Evolutionary conservation across 2,888 invertebrate genomes (phyloP).

Genomic region (Helleia helle): DNA sequence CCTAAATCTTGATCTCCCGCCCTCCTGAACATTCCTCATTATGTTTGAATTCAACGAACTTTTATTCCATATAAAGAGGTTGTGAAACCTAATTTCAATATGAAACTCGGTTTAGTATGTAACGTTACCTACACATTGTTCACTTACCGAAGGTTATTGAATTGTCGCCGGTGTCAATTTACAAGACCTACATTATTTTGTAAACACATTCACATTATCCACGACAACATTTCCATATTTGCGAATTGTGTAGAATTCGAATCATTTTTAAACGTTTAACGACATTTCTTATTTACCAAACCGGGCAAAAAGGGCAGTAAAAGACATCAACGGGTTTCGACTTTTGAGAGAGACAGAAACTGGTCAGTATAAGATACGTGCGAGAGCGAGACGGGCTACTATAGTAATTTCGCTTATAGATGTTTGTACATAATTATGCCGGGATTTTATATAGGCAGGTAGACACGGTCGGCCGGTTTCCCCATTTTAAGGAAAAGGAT

Average conservation of each 20-base stretch:
- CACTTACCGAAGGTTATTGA: no score
- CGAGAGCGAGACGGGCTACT: constrained; percentile 46
- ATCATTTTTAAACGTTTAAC: background rate
- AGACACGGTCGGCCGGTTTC: constrained; percentile 64
- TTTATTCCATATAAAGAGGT: background rate
- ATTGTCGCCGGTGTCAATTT: no score
- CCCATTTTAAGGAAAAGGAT: constrained; percentile 55
- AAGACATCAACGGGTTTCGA: constrained; percentile 67
- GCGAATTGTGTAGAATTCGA: no score
- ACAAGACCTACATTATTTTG: no score
- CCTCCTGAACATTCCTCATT: constrained; percentile 33
- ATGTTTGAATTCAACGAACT: constrained; percentile 49
- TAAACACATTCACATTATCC: no score
- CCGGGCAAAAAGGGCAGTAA: constrained; percentile 40
- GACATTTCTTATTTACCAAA: constrained; percentile 10
- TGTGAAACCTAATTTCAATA: no score
- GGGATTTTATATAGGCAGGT: constrained; percentile 64
- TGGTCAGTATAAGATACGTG: constrained; percentile 31
- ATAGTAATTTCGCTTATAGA: constrained; percentile 48
- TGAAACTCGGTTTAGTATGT: no score
- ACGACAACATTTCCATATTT: no score
- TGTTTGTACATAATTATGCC: constrained; percentile 51
- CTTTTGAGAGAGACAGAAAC: constrained; percentile 36
- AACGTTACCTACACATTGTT: no score
- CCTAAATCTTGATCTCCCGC: constrained; percentile 52